A percentile compares a stretch with the other conserved stretches of the same genome.
These are phyloP conservation scores for Ichneumon xanthorius DNA, from an alignment of 2,888 invertebrate genomes.

Conservation along the genomic window DNA sequence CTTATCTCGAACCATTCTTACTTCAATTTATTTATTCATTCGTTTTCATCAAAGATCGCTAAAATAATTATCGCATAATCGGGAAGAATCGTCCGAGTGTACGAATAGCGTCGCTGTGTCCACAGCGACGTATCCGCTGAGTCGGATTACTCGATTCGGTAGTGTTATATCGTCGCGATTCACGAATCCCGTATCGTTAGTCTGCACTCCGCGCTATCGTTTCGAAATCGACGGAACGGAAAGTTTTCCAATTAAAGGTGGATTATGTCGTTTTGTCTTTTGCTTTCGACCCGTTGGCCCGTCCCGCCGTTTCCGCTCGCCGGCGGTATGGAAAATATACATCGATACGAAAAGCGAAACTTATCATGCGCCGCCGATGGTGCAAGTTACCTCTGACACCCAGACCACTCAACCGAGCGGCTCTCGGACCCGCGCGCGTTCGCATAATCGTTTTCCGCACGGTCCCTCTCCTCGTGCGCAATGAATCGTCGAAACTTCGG, in stretches of 20 bases:
- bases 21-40: background rate
- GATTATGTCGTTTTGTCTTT: conserved; percentile 83
- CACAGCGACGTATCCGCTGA: conserved; percentile 37
- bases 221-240: conserved; percentile 75
- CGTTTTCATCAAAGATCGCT: background rate
- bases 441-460: conserved; percentile 71
- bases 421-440: conserved; percentile 39
- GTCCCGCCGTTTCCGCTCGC: conserved; percentile 53
- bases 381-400: conserved; percentile 64
- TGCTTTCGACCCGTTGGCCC: conserved; percentile 43
- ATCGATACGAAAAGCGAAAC: conserved; percentile 76
- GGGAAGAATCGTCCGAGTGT: conserved; percentile 8
- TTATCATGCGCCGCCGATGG: conserved; percentile 52
- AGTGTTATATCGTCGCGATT: conserved; percentile 68
- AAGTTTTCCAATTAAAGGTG: conserved; percentile 85
- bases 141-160: conserved; percentile 57
- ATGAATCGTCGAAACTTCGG: conserved; percentile 83
- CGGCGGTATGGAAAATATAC: conserved; percentile 76
- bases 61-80: background rate
- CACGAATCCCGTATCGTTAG: conserved; percentile 63
- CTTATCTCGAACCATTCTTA: background rate
- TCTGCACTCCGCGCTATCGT: conserved; percentile 75
- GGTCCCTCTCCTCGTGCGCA: conserved; percentile 75
- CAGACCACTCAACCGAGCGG: background rate
- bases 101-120: conserved; percentile 17